Conservation (phyloP, 2,113 vertebrate species). For the Eira barbara region DNA sequence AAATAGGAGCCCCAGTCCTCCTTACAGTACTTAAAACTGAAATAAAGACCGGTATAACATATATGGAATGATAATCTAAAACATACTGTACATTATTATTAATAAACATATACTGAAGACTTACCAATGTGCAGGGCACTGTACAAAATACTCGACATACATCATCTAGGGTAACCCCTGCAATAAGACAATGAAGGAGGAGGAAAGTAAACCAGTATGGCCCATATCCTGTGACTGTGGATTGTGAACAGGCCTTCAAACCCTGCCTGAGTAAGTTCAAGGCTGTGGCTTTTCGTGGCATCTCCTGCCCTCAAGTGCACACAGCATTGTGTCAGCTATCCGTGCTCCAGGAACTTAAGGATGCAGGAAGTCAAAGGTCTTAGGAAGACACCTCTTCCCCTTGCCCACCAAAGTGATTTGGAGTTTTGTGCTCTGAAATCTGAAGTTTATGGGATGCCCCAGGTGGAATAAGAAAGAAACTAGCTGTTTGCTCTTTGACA, state of each 20-base stretch:
- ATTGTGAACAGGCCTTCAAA: not conserved
- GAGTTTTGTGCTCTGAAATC: conserved; percentile 1
- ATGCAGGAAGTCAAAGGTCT: not conserved
- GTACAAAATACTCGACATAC: not conserved
- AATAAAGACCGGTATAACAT: not conserved
- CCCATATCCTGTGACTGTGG: no score
- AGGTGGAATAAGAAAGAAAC: not conserved
- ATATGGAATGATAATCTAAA: not conserved
- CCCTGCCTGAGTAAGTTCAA: not conserved
- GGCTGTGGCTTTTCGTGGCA: not conserved
- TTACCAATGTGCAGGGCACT: not conserved
- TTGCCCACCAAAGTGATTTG: not conserved
- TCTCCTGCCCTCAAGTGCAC: not conserved
- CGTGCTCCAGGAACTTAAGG: not conserved
- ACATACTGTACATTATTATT: not conserved
- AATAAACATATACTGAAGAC: not conserved
- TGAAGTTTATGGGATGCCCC: not conserved
- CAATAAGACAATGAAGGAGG: not conserved
- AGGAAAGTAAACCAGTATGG: not conserved
- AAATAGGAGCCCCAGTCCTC: not conserved
- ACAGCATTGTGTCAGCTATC: accelerated
- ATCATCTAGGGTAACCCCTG: not conserved
- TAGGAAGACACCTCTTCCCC: not conserved
- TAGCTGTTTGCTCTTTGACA: not conserved
- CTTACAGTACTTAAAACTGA: not conserved